Percentiles rank a stretch among this genome's conserved stretches.
Conservation (phyloP, 2,888 invertebrate species). For the Dorcus parallelipipedus region DNA sequence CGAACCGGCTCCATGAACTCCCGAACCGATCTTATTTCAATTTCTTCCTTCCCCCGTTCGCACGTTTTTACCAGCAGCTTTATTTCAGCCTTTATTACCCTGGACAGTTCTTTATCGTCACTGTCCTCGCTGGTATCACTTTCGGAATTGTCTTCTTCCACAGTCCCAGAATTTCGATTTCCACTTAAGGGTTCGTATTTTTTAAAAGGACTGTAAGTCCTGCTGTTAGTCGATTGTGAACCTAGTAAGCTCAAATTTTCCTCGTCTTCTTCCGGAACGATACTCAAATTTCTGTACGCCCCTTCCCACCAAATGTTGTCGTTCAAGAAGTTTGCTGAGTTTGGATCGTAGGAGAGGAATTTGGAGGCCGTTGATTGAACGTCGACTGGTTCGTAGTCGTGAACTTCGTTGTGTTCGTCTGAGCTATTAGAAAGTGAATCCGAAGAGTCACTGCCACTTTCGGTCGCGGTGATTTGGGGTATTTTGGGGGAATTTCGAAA, state of each 20-base stretch:
- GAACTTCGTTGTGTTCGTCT: slow-evolving; percentile 29
- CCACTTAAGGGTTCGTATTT: slow-evolving; percentile 11
- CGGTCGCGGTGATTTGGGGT: slow-evolving; percentile 21
- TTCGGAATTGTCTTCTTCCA: slow-evolving; percentile 13
- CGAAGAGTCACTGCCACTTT: slow-evolving; percentile 33
- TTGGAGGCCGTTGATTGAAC: slow-evolving; percentile 6
- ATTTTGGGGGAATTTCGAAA: slow-evolving; percentile 29
- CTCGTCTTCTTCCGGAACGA: slow-evolving; percentile 49
- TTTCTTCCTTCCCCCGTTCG: slow-evolving; percentile 51
- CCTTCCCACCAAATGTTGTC: slow-evolving; percentile 47
- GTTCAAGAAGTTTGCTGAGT: slow-evolving; percentile 19
- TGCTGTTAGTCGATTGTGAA: slow-evolving; percentile 31
- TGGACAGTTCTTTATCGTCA: slow-evolving; percentile 25
- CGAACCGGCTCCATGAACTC: slow-evolving; percentile 39
- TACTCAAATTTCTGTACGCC: slow-evolving; percentile 46
- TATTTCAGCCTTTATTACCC: slow-evolving; percentile 50
- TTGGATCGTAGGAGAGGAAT: not conserved
- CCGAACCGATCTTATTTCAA: slow-evolving; percentile 50
- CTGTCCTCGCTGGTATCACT: slow-evolving; percentile 32
- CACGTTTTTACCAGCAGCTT: slow-evolving; percentile 53
- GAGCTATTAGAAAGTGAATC: slow-evolving; percentile 29
- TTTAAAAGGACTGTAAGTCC: slow-evolving; percentile 10
- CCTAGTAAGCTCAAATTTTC: slow-evolving; percentile 40
- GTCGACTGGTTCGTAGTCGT: slow-evolving; percentile 42
- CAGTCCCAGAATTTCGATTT: not conserved